Evolutionary conservation across 2,113 vertebrate genomes (phyloP).

Genomic region (Argyrosomus japonicus): DNA sequence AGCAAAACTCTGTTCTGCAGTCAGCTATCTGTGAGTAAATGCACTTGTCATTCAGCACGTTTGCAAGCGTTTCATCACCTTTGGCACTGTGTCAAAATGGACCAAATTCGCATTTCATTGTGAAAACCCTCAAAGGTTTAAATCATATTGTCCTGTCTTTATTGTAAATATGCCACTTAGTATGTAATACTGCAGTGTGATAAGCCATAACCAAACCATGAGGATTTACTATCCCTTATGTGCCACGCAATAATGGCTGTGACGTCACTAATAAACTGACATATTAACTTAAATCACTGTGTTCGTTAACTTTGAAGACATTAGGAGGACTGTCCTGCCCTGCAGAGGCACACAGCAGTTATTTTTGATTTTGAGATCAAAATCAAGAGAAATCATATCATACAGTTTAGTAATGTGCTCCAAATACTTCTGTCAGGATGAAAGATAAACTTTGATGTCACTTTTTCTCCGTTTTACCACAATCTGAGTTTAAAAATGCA

Average conservation of each 20-base stretch:
- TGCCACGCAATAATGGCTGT: conserved; percentile 65
- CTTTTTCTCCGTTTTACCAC: conserved; percentile 9
- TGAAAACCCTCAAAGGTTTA: conserved; percentile 31
- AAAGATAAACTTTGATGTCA: conserved; percentile 50
- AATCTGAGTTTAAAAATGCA: conserved; percentile 34
- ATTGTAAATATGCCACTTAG: conserved; percentile 32
- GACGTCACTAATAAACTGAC: conserved; percentile 36
- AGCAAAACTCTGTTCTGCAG: conserved; percentile 20
- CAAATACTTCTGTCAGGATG: conserved; percentile 1
- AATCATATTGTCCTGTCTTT: conserved; percentile 38
- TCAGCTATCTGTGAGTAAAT: neutral
- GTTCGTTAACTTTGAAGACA: conserved; percentile 26
- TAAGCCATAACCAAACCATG: conserved; percentile 74
- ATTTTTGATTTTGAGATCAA: neutral
- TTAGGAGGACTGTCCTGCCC: neutral
- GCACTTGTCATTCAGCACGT: conserved; percentile 24
- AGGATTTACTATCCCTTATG: conserved; percentile 51
- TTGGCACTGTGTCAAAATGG: conserved; percentile 71
- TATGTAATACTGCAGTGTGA: conserved; percentile 52
- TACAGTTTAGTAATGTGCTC: neutral
- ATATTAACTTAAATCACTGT: conserved; percentile 62
- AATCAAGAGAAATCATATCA: conserved; percentile 3
- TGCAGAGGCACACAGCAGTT: conserved; percentile 11
- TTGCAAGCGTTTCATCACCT: conserved; percentile 28
- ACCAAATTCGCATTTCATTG: conserved; percentile 75